phyloP scores from a whole-genome alignment of 2,888 invertebrate species.

The Melinopterus prodromus region DNA sequence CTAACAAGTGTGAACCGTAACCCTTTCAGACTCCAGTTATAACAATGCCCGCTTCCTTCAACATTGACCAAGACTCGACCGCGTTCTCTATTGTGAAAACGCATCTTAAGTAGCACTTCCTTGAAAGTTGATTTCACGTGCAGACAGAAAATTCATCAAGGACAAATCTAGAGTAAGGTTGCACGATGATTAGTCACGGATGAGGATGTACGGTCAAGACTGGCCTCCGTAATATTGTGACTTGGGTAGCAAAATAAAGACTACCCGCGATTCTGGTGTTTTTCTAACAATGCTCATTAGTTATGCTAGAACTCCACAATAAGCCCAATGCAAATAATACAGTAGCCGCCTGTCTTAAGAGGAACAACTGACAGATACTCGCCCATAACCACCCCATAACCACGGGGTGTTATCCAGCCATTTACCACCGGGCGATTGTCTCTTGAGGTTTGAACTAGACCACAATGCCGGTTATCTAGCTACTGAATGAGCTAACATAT shows the following conservation, averaged over 20 bases:
- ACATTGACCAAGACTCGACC: neutral
- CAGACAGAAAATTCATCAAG: neutral
- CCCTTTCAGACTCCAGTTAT: neutral
- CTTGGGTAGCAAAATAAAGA: neutral
- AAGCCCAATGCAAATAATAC: neutral
- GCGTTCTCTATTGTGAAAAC: neutral
- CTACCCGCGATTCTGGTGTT: neutral
- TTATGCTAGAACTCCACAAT: neutral
- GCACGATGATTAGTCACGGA: neutral
- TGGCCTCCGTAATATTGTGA: neutral
- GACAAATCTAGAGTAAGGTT: neutral
- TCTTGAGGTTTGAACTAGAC: neutral
- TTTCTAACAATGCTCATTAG: neutral
- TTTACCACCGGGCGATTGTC: neutral
- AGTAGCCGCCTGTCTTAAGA: neutral
- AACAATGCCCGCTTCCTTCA: neutral
- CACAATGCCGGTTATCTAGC: neutral
- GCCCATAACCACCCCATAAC: neutral
- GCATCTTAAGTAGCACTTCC: slow-evolving; percentile 4
- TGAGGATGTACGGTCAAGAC: neutral
- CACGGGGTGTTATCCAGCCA: neutral
- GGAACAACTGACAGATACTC: neutral
- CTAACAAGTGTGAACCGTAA: neutral
- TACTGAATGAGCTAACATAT: neutral
- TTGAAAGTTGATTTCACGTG: neutral